phyloP scores from a whole-genome alignment of 2,113 vertebrate genomes.

The Malaclemys terrapin region DNA sequence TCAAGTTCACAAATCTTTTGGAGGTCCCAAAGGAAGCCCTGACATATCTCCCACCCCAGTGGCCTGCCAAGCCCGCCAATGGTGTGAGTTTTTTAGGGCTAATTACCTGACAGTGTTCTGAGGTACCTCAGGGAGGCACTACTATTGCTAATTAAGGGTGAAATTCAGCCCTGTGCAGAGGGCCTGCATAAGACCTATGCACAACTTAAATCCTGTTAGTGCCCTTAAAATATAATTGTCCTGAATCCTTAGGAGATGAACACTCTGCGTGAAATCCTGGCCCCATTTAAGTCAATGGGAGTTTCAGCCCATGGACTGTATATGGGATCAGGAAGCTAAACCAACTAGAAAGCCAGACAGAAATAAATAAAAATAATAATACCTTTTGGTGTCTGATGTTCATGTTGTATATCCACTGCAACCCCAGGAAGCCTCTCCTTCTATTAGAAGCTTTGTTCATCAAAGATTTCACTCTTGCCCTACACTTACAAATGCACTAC shows the following conservation, averaged over 20 bases:
- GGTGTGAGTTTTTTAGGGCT: conserved; percentile 22
- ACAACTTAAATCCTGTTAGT: neutral
- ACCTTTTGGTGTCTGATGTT: neutral
- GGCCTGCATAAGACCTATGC: neutral
- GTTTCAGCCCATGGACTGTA: neutral
- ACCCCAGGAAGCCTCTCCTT: neutral
- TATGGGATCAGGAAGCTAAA: neutral
- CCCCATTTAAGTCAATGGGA: neutral
- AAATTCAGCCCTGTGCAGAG: neutral
- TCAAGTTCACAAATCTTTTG: conserved; percentile 15
- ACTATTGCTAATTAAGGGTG: conserved; percentile 7
- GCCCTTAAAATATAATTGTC: neutral
- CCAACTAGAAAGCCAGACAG: neutral
- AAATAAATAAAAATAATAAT: neutral
- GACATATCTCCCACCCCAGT: conserved; percentile 21
- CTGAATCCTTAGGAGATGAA: neutral
- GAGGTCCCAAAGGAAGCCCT: conserved; percentile 18
- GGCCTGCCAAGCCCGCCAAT: conserved; percentile 14
- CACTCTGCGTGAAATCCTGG: neutral
- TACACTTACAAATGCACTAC: neutral
- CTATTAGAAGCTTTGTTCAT: neutral
- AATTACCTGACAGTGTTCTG: conserved; percentile 46
- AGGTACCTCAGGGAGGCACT: conserved; percentile 21
- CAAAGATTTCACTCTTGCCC: neutral
- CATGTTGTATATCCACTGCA: neutral